Conservation (phyloP, 2,113 vertebrate genomes). For the Ictalurus punctatus region DNA sequence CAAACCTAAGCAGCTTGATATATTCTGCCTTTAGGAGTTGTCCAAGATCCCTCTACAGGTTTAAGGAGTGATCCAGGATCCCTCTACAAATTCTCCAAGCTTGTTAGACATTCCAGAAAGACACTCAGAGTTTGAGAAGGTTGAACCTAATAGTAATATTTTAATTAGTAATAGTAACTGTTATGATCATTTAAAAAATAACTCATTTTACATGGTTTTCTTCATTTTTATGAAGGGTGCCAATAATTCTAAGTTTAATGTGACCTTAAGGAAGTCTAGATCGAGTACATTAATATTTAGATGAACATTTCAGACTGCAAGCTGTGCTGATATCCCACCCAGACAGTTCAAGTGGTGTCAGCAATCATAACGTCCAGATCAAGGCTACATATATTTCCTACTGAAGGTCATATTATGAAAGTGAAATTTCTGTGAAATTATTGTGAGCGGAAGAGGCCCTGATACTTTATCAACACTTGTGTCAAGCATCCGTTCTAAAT, state of each 20-base stretch:
- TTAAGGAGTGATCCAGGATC: not conserved
- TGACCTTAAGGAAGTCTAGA: not conserved
- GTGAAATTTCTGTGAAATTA: not conserved
- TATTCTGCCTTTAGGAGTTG: not conserved
- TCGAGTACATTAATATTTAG: not conserved
- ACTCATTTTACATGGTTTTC: not conserved
- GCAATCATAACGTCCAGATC: slow-evolving; percentile 4
- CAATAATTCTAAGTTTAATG: slow-evolving; percentile 1
- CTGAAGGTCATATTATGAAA: slow-evolving; percentile 28
- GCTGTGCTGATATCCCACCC: not conserved
- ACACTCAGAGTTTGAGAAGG: not conserved
- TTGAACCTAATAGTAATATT: not conserved
- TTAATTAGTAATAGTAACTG: not conserved
- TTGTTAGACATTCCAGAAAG: not conserved
- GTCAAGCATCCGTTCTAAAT: not conserved
- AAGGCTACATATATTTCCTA: not conserved
- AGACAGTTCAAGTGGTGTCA: slow-evolving; percentile 12
- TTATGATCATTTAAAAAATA: not conserved
- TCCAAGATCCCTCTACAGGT: not conserved
- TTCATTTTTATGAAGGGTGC: not conserved
- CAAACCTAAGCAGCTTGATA: not conserved
- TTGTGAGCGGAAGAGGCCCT: not conserved
- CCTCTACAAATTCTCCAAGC: not conserved
- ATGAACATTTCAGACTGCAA: not conserved
- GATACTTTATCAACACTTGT: slow-evolving; percentile 18